Base-by-base conservation (phyloP, 2,888 invertebrate species). In the Mechanitis messenoides region DNA sequence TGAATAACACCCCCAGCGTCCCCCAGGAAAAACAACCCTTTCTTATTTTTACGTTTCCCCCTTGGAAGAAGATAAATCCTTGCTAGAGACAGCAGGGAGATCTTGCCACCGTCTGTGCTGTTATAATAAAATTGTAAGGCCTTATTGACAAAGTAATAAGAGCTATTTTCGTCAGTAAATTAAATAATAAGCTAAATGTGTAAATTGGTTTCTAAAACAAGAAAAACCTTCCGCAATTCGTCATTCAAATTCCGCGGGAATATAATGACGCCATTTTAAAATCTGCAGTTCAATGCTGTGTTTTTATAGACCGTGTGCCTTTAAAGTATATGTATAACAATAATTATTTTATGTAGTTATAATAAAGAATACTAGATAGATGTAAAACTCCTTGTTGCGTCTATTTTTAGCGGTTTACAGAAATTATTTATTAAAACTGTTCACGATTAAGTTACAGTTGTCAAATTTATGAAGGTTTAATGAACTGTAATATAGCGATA, bases 11-110 rank as follows among this genome's bases (percentile, higher is more conserved):
- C 79, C 77, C 79, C 68, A 69, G 33, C 64, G 80, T 83, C 83
- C 86, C 84, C 85, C 79, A 79, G 83, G 86, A 87, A 89, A 90
- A 89, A 87, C 86, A 85, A 79, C 88, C 89, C 87, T 87, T 90
- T 88, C 87, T 88, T 88, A 87, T 88, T 90, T 90, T 90, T 87
- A 81, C 74, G 74, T 74, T 80, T 80, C 82, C 86, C 87, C 86
- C 85, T 79, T 76, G 78, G 75, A 87, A 87, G 89, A 88, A 89
- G 87, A 89, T 89, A 88, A 89, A 89, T 89, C 88, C 89, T 87
- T 84, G 81, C 78, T 79, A 81, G 84, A 87, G 88, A 87, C 88
- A 87, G 84, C 77, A 75, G 85, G 87, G 85, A 84, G 86, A 84
- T 80, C 85, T 84, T 82, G 75, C 81, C 76, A 82, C 73, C 28